Conservation (phyloP, 2,797 vertebrate genomes). For the Lacerta bilineata region DNA sequence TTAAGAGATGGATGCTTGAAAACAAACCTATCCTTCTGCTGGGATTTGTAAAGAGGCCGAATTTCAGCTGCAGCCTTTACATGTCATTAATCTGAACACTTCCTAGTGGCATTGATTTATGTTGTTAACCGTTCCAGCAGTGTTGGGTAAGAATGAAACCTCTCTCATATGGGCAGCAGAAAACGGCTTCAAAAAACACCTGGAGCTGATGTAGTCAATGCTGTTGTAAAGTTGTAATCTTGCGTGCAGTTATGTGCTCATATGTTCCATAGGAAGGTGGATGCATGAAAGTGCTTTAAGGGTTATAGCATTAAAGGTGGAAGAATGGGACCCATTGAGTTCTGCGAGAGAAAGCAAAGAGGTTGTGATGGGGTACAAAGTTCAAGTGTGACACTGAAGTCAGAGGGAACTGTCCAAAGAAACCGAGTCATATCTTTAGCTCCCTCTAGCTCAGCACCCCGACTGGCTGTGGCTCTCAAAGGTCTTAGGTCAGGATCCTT, state of each 20-base stretch:
- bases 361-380: background rate
- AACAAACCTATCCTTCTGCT: background rate
- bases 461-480: background rate
- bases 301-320: background rate
- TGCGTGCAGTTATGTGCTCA: background rate
- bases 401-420: background rate
- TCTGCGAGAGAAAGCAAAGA: background rate
- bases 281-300: background rate
- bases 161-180: background rate
- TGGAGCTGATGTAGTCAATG: background rate
- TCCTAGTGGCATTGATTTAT: constrained; percentile 10
- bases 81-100: background rate
- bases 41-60: background rate
- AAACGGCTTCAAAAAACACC: background rate
- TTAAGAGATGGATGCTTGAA: background rate
- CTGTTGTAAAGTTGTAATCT: background rate
- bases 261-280: background rate
- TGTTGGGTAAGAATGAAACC: background rate
- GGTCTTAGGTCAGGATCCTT: background rate
- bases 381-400: background rate
- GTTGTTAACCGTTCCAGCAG: background rate
- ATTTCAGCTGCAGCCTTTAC: background rate
- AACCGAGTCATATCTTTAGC: background rate
- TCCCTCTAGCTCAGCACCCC: background rate
- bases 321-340: background rate